Evolutionary conservation across 2,797 vertebrate species (phyloP).

Genomic region (Vireo griseus): DNA sequence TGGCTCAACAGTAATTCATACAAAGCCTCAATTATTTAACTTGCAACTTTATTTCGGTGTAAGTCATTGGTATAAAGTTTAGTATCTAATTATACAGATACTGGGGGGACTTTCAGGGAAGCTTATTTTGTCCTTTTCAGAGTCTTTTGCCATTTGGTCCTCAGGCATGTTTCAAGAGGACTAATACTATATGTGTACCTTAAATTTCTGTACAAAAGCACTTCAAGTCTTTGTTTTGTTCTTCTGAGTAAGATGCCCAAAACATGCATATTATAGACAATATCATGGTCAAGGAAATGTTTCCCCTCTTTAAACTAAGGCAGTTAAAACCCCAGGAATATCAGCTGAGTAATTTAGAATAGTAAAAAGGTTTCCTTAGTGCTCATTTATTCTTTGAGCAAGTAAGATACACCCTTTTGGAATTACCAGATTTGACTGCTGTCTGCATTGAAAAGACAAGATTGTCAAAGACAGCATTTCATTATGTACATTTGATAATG

Average conservation of each 20-base stretch:
- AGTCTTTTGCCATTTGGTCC: constrained; percentile 46
- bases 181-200: constrained; percentile 28
- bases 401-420: background rate
- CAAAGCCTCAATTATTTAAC: background rate
- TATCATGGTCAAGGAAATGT: constrained; percentile 47
- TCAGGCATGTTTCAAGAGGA: constrained; percentile 39
- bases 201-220: constrained; percentile 43
- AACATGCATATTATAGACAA: constrained; percentile 66
- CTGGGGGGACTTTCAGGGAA: constrained; percentile 53
- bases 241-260: constrained; percentile 43
- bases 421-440: constrained; percentile 45
- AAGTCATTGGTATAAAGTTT: constrained; percentile 51
- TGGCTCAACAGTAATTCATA: constrained; percentile 11
- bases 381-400: constrained; percentile 52
- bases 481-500: constrained; percentile 58
- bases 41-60: constrained; percentile 55
- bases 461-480: constrained; percentile 67
- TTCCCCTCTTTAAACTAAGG: constrained; percentile 58
- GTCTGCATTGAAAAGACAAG: constrained; percentile 39
- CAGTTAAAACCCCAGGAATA: constrained; percentile 38
- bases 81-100: constrained; percentile 53
- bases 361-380: constrained; percentile 28
- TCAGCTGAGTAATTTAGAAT: constrained; percentile 23
- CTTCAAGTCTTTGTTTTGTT: constrained; percentile 24
- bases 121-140: constrained; percentile 55